These are phyloP conservation scores for Monochamus saltuarius DNA, from an alignment of 1,140 invertebrate genomes.

Conservation along the genomic window DNA sequence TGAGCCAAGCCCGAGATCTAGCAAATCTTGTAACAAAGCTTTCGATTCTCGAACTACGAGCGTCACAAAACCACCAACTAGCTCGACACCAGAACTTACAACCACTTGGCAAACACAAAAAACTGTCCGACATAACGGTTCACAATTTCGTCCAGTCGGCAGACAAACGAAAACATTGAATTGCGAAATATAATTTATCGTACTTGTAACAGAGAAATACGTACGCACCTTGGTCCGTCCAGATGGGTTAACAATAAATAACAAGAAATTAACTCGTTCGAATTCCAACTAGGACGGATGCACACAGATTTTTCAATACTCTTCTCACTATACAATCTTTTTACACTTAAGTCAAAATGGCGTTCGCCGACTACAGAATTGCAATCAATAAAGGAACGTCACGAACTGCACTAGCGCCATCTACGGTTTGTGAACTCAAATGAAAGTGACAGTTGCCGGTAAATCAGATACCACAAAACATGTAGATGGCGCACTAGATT, in stretches of 20 bases:
- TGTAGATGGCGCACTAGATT: too few species aligned
- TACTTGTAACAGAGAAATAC: conserved; percentile 26
- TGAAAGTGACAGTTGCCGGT: too few species aligned
- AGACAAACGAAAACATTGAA: conserved; percentile 42
- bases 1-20: conserved; percentile 9
- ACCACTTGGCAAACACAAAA: conserved; percentile 7
- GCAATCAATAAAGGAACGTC: conserved; percentile 66
- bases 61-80: neutral
- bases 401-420: conserved; percentile 27
- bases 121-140: conserved; percentile 37
- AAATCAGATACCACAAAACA: too few species aligned
- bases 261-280: conserved; percentile 59
- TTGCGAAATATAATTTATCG: conserved; percentile 40
- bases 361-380: conserved; percentile 50
- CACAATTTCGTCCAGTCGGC: conserved; percentile 22
- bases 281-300: conserved; percentile 58
- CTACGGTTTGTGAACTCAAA: neutral
- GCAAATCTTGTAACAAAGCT: neutral
- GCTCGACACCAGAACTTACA: neutral
- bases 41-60: too few species aligned
- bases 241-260: conserved; percentile 65
- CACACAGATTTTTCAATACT: conserved; percentile 56
- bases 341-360: conserved; percentile 52
- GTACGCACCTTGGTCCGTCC: conserved; percentile 65
- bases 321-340: conserved; percentile 42